phyloP scores from a whole-genome alignment of 2,113 vertebrate species.

The human region DNA sequence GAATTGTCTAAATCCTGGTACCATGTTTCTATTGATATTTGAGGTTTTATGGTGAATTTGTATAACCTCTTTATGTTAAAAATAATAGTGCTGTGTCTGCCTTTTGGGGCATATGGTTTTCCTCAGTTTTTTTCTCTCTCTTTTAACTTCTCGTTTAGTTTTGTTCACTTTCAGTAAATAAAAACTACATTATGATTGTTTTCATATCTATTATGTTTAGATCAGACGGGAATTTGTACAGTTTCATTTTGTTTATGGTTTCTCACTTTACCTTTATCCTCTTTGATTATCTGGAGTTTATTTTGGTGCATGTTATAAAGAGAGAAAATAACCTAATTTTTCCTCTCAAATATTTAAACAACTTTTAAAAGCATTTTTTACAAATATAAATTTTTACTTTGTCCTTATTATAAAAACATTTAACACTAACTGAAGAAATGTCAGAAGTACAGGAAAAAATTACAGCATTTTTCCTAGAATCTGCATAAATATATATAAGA shows the following conservation, averaged over 20 bases:
- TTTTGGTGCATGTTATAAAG: not conserved
- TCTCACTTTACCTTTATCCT: not conserved
- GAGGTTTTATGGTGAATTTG: not conserved
- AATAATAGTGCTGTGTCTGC: not conserved
- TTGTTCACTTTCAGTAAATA: not conserved
- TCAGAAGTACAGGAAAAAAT: not conserved
- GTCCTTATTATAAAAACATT: not conserved
- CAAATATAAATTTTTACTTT: not conserved
- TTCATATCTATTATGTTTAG: not conserved
- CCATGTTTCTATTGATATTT: not conserved
- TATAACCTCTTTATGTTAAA: not conserved
- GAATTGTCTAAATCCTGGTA: slow-evolving; percentile 6
- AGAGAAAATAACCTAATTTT: not conserved
- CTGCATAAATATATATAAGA: not conserved
- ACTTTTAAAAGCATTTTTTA: not conserved
- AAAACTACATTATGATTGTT: not conserved
- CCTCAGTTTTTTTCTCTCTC: not conserved
- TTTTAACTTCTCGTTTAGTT: not conserved
- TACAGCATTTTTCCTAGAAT: not conserved
- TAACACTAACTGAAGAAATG: slow-evolving; percentile 19
- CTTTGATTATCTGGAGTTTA: not conserved
- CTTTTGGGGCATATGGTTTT: not conserved
- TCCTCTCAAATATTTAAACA: not conserved
- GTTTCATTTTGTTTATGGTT: not conserved
- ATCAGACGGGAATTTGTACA: not conserved